Percentiles rank a stretch among this genome's conserved stretches.
Evolutionary conservation across 30 jellyfish, hydroid and myxozoan genomes (phyloP).

Genomic region (Hydractinia echinata): DNA sequence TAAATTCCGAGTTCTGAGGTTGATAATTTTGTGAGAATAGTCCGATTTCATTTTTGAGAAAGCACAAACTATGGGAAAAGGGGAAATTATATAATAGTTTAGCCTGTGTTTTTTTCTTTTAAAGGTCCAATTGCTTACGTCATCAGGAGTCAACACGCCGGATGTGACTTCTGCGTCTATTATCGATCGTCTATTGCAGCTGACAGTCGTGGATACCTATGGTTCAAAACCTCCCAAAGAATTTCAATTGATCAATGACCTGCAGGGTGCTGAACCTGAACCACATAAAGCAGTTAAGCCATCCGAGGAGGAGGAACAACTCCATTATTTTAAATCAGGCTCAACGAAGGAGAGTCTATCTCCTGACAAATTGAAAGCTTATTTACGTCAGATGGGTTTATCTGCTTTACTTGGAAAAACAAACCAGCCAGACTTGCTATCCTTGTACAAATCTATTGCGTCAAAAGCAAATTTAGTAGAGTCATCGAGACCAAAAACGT

Average conservation of each 20-base stretch:
- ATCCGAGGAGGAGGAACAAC: constrained; percentile 13
- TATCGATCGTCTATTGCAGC: constrained; percentile 91
- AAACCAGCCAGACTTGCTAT: constrained; percentile 12
- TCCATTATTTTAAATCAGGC: constrained; percentile 34
- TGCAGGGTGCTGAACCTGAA: constrained; percentile 15
- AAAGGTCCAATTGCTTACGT: constrained; percentile 76
- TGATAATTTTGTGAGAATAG: no score
- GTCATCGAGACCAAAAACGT: background rate
- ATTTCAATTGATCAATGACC: constrained; percentile 9
- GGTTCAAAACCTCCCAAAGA: constrained; percentile 80
- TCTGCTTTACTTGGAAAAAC: constrained; percentile 38
- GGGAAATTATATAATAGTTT: background rate
- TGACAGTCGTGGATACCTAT: constrained; percentile 80
- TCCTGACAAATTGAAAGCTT: constrained; percentile 17
- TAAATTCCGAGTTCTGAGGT: no score
- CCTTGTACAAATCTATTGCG: constrained; percentile 25
- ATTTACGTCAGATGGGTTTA: constrained; percentile 28
- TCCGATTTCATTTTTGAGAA: no score
- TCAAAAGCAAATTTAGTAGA: background rate
- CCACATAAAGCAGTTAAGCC: background rate
- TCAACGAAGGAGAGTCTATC: constrained; percentile 24
- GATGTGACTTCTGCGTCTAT: constrained; percentile 94
- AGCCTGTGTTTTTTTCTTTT: background rate
- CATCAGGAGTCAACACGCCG: constrained; percentile 78
- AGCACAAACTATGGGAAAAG: no score